phyloP scores from a whole-genome alignment of 2,113 vertebrate genomes.

The Sander lucioperca region DNA sequence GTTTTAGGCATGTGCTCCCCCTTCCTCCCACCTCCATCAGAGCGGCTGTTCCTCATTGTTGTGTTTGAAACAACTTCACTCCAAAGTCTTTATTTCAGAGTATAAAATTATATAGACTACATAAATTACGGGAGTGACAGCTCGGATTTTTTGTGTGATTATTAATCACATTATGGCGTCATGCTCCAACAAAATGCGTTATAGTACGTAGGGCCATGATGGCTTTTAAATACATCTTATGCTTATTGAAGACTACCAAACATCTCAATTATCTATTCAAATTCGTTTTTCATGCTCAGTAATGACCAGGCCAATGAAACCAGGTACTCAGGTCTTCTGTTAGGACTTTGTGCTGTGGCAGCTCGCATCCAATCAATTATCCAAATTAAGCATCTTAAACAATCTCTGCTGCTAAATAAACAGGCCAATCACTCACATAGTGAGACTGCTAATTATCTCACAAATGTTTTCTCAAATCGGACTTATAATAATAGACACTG shows the following conservation, averaged over 20 bases:
- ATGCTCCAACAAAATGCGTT: not conserved
- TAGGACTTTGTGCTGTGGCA: not conserved
- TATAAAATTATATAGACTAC: constrained; percentile 13
- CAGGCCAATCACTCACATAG: not conserved
- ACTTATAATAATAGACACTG: constrained; percentile 11
- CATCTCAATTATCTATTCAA: constrained; percentile 3
- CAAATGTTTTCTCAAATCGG: not conserved
- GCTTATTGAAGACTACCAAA: not conserved
- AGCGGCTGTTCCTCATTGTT: constrained; percentile 77
- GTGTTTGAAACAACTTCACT: constrained; percentile 73
- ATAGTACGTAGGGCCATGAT: not conserved
- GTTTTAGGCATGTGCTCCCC: constrained; percentile 78
- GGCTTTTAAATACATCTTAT: not conserved
- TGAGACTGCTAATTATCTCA: not conserved
- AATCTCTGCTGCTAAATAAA: constrained; percentile 13
- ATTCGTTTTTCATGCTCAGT: not conserved
- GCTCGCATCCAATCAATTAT: constrained; percentile 21
- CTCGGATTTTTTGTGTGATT: constrained; percentile 1
- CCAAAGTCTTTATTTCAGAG: constrained; percentile 62
- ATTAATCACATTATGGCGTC: constrained; percentile 24
- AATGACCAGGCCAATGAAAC: not conserved
- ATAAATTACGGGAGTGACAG: constrained; percentile 35
- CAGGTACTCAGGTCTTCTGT: constrained; percentile 1
- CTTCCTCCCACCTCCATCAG: constrained; percentile 75
- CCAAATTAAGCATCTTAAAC: constrained; percentile 28